phyloP scores from a whole-genome alignment of 2,888 invertebrate genomes.

The Ophion obscuratus region DNA sequence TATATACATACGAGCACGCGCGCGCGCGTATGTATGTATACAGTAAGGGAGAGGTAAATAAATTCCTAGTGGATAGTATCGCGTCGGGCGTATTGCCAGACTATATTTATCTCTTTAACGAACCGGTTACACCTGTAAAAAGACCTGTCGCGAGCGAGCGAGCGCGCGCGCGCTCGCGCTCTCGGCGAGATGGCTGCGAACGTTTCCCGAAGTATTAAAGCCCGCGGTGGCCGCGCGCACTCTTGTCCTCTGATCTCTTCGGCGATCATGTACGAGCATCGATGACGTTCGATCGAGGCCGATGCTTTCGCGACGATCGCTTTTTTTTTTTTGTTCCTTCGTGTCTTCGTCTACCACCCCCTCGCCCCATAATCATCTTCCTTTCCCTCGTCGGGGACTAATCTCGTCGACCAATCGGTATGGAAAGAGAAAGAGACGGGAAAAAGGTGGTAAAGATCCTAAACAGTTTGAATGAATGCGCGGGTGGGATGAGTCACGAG shows the following conservation, averaged over 20 bases:
- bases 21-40: not conserved
- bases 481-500: not conserved
- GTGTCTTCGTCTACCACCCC: conserved; percentile 42
- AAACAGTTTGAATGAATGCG: not conserved
- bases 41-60: conserved; percentile 68
- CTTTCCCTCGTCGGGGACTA: conserved; percentile 54
- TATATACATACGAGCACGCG: too few relatives aligned
- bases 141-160: conserved; percentile 48
- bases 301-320: conserved; percentile 51
- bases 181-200: conserved; percentile 58
- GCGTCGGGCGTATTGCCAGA: conserved; percentile 79
- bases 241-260: conserved; percentile 33
- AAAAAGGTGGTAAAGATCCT: not conserved
- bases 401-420: not conserved
- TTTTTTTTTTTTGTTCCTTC: conserved; percentile 1
- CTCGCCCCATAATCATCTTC: conserved; percentile 32
- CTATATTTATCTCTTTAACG: conserved; percentile 80
- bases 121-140: conserved; percentile 79
- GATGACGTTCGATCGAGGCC: conserved; percentile 54
- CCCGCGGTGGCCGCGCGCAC: conserved; percentile 17
- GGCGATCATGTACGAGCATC: conserved; percentile 42
- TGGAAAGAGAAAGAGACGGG: not conserved
- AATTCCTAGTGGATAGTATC: conserved; percentile 75
- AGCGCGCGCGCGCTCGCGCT: conserved; percentile 14
- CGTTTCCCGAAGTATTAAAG: conserved; percentile 63